Percentiles rank a stretch among this genome's conserved stretches.
phyloP scores from a whole-genome alignment of 1,140 invertebrate genomes.

The Brachionus plicatilis region DNA sequence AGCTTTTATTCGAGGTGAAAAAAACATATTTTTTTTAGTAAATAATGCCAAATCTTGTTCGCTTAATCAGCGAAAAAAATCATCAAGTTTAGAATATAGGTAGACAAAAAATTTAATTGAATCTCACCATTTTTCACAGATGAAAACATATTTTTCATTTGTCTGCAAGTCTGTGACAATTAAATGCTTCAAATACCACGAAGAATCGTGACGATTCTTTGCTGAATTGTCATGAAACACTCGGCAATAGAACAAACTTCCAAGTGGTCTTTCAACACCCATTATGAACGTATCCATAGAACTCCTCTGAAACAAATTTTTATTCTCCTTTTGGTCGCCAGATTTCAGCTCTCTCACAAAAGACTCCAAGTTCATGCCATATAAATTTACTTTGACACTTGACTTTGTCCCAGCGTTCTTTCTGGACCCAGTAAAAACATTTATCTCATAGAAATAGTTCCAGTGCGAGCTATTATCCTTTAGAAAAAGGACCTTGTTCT shows the following conservation, averaged over 20 bases:
- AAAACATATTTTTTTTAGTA: too few species aligned
- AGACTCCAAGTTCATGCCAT: slow-evolving; percentile 35
- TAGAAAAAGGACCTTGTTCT: slow-evolving; percentile 50
- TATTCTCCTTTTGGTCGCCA: slow-evolving; percentile 58
- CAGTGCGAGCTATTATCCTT: slow-evolving; percentile 56
- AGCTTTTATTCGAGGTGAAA: too few species aligned
- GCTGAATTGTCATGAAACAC: slow-evolving; percentile 62
- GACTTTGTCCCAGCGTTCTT: slow-evolving; percentile 50
- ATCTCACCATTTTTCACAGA: slow-evolving; percentile 44
- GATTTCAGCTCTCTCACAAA: slow-evolving; percentile 28
- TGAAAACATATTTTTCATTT: slow-evolving; percentile 51
- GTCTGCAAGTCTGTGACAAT: slow-evolving; percentile 54
- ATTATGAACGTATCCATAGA: slow-evolving; percentile 58
- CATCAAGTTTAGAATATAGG: too few species aligned
- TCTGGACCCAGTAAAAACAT: slow-evolving; percentile 58
- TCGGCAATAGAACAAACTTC: slow-evolving; percentile 57
- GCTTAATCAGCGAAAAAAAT: too few species aligned
- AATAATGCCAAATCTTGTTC: too few species aligned
- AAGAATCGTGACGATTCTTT: slow-evolving; percentile 43
- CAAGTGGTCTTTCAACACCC: slow-evolving; percentile 58
- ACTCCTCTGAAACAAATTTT: slow-evolving; percentile 56
- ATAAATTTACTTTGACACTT: slow-evolving; percentile 39
- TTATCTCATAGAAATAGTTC: slow-evolving; percentile 59
- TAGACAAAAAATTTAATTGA: too few species aligned
- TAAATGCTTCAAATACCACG: slow-evolving; percentile 54